Base-by-base conservation (phyloP, 2,113 vertebrate species). In the Rallus limicola region DNA sequence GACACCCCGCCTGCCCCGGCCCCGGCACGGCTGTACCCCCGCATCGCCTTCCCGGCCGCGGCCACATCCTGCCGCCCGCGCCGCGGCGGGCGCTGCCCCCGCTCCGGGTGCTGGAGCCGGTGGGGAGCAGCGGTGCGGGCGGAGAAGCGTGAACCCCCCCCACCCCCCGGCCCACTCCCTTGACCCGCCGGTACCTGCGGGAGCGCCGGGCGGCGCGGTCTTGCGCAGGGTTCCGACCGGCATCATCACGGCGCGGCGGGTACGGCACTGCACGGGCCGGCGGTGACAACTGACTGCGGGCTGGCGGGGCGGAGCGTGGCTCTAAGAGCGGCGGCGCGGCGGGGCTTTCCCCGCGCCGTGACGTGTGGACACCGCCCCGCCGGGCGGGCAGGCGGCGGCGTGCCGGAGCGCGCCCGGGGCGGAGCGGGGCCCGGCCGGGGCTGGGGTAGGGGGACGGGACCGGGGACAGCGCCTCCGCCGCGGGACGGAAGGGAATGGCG, bases 171-270 rank as follows among this genome's bases (percentile, higher is more conserved):
- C 24, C 42, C 5, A 3, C 33, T 50, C 42, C 5, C 14, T 33
- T 52, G 48, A 6, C 14, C 11, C 18, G 2, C 18, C 40, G 5
- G 46, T 88, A 94, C 96, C 94, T 90, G 91, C 13, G 21, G 91
- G 55, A 52, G 86, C 44, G 0, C 83, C 28, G 65, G 78, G 52
- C 5, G 38, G 80, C 19, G 86, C 28, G 20, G 31, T 5, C 55
- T 84, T 97, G 31, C 96, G 96, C 74, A 48, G 46, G 19, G 67
- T 85, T 91, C 44, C 93, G n/a, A 81, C 84, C 0, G 97, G 95
- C 97, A 98, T 95, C 93, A 84, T 93, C 17, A 7, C 59, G 31
- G 29, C 9, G 4, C 26, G 40, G 25, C 4, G 5, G 4, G 15
- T 5, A 7, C 59, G 26, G 24, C 9, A 5, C 26, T 4, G 48